Base-by-base conservation (phyloP, 2,888 invertebrate genomes). In the Pseudococcus longispinus region DNA sequence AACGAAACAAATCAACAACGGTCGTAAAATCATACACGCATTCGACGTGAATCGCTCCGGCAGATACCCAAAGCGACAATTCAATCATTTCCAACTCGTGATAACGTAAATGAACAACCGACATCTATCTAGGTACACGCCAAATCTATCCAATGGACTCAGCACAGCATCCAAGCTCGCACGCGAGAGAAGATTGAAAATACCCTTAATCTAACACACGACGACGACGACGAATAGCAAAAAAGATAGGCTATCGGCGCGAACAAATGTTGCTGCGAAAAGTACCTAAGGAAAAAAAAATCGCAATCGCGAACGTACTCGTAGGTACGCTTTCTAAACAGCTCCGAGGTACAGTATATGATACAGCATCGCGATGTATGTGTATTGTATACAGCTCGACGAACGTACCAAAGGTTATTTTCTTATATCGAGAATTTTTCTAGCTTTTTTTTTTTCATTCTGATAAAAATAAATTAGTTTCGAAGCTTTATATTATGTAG, bases 51-150 rank as follows among this genome's bases (percentile, higher is more conserved):
- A 37, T 37, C 5, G 8, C 9, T 37, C 13, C 18, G 2, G 42
- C 23, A 20, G 77, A 80, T 80, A 80, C 77, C 77, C 77, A 42
- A 80, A 37, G 42, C 77, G 77, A 80, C 77, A 37, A 80, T 80
- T 80, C 77, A 80, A 80, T 80, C 77, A 80, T 80, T 80, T 80
- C 42, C 37, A 80, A 80, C 77, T 37, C 74, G 15, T 20, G 77
- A 80, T 80, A 80, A 80, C 77, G 42, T 29, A 70, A 70, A 70
- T 70, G 70, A 70, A 70, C 20, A 37, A 37, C 60, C 70, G 26
- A 70, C 77, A 11, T n/a, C n/a, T n/a, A n/a, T n/a, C n/a, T n/a
- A 77, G 20, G 37, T 37, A 37, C 11, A 29, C 70, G 70, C 42
- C 42, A 42, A 80, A 80, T 80, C 74, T n/a, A 42, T 80, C 77